phyloP scores from a whole-genome alignment of 2,797 vertebrate genomes.

The Onychomys leucogaster region DNA sequence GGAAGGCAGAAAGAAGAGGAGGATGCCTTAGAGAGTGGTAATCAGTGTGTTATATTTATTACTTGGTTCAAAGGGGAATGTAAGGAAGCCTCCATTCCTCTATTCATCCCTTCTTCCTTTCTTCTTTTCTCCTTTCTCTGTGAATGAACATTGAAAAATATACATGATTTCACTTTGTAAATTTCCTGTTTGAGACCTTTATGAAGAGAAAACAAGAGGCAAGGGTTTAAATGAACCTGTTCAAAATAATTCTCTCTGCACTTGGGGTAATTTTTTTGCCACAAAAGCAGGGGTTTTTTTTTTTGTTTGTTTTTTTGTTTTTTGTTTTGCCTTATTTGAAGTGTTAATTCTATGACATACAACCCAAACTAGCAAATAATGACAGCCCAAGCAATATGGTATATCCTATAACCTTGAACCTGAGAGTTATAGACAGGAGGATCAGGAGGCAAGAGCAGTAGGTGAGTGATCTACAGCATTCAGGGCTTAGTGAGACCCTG shows the following conservation, averaged over 20 bases:
- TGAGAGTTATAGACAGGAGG: not conserved
- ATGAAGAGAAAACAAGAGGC: not conserved
- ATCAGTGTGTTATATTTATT: not conserved
- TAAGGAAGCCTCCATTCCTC: not conserved
- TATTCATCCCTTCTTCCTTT: too few relatives aligned
- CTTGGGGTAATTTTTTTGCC: not conserved
- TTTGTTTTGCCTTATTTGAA: not conserved
- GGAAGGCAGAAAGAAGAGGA: not conserved
- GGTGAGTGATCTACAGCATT: not conserved
- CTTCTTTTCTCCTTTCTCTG: not conserved
- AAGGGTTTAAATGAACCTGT: not conserved
- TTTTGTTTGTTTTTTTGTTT: too few relatives aligned
- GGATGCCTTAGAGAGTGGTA: accelerated
- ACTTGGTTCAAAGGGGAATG: not conserved
- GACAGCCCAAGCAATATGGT: not conserved
- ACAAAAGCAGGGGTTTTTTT: not conserved
- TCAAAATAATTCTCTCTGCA: not conserved
- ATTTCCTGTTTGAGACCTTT: not conserved
- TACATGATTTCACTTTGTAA: not conserved
- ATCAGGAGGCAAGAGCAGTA: not conserved
- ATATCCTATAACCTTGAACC: not conserved
- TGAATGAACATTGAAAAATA: not conserved
- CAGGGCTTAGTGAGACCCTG: not conserved
- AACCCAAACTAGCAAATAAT: not conserved
- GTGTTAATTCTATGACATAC: not conserved